Percentiles rank a stretch among this genome's conserved stretches.
These are phyloP conservation scores for Myxocyprinus asiaticus DNA, from an alignment of 2,113 vertebrate genomes.

Conservation along the genomic window DNA sequence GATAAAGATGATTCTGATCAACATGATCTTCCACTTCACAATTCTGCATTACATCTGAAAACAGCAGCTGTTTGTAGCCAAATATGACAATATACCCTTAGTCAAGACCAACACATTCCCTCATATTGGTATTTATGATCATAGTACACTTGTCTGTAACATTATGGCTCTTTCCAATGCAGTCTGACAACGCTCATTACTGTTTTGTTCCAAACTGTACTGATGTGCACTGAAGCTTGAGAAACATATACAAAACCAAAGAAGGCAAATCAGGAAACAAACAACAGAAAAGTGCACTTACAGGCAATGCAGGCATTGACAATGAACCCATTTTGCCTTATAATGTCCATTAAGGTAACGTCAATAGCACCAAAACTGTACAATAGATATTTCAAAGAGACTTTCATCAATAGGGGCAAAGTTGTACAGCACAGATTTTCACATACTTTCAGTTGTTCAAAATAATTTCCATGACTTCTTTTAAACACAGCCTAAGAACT, in stretches of 20 bases:
- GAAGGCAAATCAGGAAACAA: conserved; percentile 40
- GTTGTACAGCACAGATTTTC: conserved; percentile 35
- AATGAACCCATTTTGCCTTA: conserved; percentile 19
- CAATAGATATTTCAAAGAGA: conserved; percentile 41
- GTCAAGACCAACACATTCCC: background rate
- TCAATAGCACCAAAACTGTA: conserved; percentile 42
- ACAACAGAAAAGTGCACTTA: background rate
- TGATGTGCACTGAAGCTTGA: conserved; percentile 56
- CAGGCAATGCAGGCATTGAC: background rate
- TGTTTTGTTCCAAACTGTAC: conserved; percentile 49
- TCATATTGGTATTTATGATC: background rate
- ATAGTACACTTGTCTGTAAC: too few species aligned
- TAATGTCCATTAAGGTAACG: conserved; percentile 46
- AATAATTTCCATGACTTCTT: conserved; percentile 27
- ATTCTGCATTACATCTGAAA: background rate
- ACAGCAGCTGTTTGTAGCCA: background rate
- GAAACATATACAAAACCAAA: conserved; percentile 44
- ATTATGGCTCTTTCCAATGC: background rate
- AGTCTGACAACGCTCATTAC: background rate
- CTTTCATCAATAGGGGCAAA: conserved; percentile 28
- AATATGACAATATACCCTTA: background rate
- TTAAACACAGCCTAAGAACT: conserved; percentile 36
- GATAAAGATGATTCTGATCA: background rate
- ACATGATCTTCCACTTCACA: background rate
- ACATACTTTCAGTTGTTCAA: conserved; percentile 22